phyloP scores from a whole-genome alignment of 1,140 invertebrate genomes.

The Metopolophium dirhodum region DNA sequence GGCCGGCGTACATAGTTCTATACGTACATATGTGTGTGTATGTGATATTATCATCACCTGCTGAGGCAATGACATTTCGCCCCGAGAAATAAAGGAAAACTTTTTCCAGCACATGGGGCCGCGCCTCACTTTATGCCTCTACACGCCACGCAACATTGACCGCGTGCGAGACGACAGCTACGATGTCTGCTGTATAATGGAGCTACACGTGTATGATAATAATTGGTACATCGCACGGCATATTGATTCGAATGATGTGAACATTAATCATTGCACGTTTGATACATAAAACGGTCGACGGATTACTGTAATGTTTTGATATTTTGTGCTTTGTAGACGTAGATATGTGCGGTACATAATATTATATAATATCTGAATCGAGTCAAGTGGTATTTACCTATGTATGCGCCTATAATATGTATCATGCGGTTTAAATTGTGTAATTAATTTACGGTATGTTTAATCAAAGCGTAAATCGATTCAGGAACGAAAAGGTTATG shows the following conservation, averaged over 20 bases:
- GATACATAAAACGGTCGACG: background rate
- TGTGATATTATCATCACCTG: slow-evolving; percentile 12
- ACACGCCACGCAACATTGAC: background rate
- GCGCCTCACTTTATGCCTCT: background rate
- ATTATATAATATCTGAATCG: no score
- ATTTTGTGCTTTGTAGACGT: background rate
- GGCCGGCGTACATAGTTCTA: background rate
- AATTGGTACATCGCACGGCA: background rate
- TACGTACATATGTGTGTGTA: background rate
- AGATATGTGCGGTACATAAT: background rate
- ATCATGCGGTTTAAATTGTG: background rate
- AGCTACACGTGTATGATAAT: background rate
- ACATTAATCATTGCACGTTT: background rate
- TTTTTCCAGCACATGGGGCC: background rate
- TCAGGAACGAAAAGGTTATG: background rate
- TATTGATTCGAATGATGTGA: background rate
- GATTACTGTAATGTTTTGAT: background rate
- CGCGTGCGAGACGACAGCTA: background rate
- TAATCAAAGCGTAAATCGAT: background rate
- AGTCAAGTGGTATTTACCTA: background rate
- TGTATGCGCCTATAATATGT: no score
- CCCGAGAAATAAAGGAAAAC: background rate
- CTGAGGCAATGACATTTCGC: background rate
- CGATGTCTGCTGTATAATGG: background rate
- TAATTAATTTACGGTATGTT: background rate